phyloP scores from a whole-genome alignment of 2,888 invertebrate genomes.

The Lydus trimaculatus region DNA sequence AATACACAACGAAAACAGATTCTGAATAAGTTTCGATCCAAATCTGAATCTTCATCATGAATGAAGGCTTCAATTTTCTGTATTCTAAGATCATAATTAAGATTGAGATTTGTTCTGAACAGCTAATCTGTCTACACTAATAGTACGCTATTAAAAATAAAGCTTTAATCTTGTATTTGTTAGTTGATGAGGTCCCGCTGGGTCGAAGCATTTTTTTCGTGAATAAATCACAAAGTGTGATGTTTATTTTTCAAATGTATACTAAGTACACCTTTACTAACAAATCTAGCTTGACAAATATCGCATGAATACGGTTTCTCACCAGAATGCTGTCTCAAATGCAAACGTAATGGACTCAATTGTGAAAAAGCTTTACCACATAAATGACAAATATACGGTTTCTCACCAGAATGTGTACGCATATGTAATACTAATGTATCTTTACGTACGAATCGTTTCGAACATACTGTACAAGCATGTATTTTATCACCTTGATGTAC shows the following conservation, averaged over 20 bases:
- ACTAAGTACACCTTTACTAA: constrained; percentile 47
- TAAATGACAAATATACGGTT: constrained; percentile 47
- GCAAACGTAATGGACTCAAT: constrained; percentile 48
- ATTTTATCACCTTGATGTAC: constrained; percentile 57
- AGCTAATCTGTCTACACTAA: no score
- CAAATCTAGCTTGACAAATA: constrained; percentile 48
- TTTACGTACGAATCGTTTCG: constrained; percentile 49
- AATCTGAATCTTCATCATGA: no score
- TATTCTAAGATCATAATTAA: no score
- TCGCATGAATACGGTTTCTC: constrained; percentile 51
- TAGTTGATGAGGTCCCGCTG: background rate
- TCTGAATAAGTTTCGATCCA: no score
- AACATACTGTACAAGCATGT: constrained; percentile 57
- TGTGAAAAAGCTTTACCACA: constrained; percentile 64
- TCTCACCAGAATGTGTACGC: constrained; percentile 48
- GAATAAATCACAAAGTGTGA: constrained; percentile 28
- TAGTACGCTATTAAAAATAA: background rate
- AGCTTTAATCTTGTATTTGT: background rate
- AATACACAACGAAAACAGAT: no score
- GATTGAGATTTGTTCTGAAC: no score
- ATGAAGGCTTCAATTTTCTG: no score
- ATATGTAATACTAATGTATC: constrained; percentile 51
- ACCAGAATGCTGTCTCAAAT: constrained; percentile 56
- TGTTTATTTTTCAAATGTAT: constrained; percentile 46
- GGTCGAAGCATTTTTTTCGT: background rate